Conservation (phyloP, 2,888 invertebrate species). For the Phengaris arion region DNA sequence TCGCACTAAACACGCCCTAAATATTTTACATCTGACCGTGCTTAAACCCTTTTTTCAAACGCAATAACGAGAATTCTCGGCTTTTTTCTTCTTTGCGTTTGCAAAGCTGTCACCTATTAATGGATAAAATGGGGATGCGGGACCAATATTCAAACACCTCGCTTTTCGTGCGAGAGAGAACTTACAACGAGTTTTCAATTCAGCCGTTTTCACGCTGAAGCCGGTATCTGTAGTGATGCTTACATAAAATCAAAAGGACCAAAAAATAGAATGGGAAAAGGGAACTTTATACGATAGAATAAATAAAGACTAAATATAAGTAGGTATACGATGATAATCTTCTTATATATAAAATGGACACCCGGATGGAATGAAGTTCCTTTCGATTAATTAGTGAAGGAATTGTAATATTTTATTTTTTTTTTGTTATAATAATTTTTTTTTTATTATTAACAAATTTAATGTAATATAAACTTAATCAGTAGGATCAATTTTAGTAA, state of each 20-base stretch:
- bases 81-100: background rate
- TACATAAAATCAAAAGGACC: background rate
- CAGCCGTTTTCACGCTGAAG: constrained; percentile 54
- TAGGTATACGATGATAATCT: too few relatives aligned
- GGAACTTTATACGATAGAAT: background rate
- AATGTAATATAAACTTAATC: too few relatives aligned
- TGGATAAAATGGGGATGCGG: constrained; percentile 44
- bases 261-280: background rate
- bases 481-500: too few relatives aligned
- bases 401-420: too few relatives aligned
- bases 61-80: constrained; percentile 9
- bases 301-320: background rate
- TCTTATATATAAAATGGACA: too few relatives aligned
- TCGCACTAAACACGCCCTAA: too few relatives aligned
- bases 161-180: constrained; percentile 34
- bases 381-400: too few relatives aligned
- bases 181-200: constrained; percentile 55
- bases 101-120: constrained; percentile 48
- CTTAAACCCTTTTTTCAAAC: background rate
- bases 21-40: background rate
- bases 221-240: background rate
- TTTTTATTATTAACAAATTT: too few relatives aligned
- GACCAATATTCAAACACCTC: constrained; percentile 52
- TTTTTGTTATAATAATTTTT: too few relatives aligned
- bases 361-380: too few relatives aligned